These are phyloP conservation scores for Heliconius sara DNA, from an alignment of 2,888 invertebrate species.

Conservation along the genomic window DNA sequence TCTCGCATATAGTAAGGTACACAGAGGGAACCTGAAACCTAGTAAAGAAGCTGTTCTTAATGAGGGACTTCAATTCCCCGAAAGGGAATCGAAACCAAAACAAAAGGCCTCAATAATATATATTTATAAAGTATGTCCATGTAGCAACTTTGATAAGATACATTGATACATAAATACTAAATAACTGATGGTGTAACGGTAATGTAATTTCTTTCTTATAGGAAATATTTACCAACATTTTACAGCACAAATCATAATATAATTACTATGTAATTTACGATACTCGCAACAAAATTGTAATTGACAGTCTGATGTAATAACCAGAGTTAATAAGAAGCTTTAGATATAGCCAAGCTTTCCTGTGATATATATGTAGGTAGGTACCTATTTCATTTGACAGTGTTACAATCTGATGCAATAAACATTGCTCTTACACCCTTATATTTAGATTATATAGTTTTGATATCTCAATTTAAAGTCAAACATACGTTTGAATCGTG, in stretches of 20 bases:
- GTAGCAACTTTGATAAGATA: not conserved
- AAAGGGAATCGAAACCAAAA: no score
- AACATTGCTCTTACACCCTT: not conserved
- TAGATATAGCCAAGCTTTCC: slow-evolving; percentile 20
- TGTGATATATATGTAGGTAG: not conserved
- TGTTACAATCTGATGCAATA: slow-evolving; percentile 12
- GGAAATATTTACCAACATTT: slow-evolving; percentile 27
- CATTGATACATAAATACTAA: not conserved
- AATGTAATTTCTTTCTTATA: slow-evolving; percentile 24
- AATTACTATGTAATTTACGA: slow-evolving; percentile 41
- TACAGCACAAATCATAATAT: slow-evolving; percentile 32
- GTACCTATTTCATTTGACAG: slow-evolving; percentile 15
- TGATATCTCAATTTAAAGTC: no score
- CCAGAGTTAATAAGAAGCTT: slow-evolving; percentile 50
- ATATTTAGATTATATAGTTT: no score
- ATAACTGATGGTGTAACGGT: not conserved
- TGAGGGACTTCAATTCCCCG: no score
- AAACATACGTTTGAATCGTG: no score
- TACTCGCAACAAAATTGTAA: slow-evolving; percentile 30
- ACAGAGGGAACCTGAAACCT: no score
- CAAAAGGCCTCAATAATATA: no score
- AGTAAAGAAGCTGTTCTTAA: no score
- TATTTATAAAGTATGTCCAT: no score
- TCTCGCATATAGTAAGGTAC: no score
- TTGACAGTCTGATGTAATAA: slow-evolving; percentile 57